Evolutionary conservation across 64 coral and sea anemone genomes (phyloP).

Genomic region (Montipora capricornis): DNA sequence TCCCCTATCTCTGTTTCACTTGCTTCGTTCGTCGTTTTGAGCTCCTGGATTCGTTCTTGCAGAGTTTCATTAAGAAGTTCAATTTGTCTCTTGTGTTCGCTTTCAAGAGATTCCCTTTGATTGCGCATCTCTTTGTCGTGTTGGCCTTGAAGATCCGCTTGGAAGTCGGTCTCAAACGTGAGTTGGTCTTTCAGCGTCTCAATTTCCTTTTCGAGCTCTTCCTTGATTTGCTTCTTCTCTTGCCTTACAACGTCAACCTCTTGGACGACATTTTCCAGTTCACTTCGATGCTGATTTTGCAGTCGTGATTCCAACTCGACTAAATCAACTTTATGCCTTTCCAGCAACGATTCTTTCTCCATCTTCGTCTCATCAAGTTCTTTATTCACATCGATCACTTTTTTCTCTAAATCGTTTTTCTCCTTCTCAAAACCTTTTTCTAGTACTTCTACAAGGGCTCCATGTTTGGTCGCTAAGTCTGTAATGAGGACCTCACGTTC

Average conservation of each 20-base stretch:
- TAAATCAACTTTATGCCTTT: slow-evolving; percentile 57
- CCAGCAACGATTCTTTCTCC: slow-evolving; percentile 37
- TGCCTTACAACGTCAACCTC: slow-evolving; percentile 41
- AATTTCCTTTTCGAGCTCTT: slow-evolving; percentile 81
- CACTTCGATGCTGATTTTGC: slow-evolving; percentile 17
- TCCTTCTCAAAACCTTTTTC: slow-evolving; percentile 58
- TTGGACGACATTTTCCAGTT: slow-evolving; percentile 44
- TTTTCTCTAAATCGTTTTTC: slow-evolving; percentile 32
- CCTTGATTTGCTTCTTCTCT: slow-evolving; percentile 67
- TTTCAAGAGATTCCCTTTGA: slow-evolving; percentile 60
- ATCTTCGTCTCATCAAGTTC: slow-evolving; percentile 47
- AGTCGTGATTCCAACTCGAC: slow-evolving; percentile 50
- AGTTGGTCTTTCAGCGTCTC: slow-evolving; percentile 81
- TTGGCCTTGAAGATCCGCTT: slow-evolving; percentile 81
- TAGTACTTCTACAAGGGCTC: slow-evolving; percentile 26
- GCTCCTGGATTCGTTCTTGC: slow-evolving; percentile 65
- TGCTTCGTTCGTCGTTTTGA: slow-evolving; percentile 60
- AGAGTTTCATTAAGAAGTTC: slow-evolving; percentile 60
- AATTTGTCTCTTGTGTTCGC: slow-evolving; percentile 79
- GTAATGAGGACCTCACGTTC: slow-evolving; percentile 75
- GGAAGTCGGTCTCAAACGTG: slow-evolving; percentile 82
- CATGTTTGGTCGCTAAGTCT: slow-evolving; percentile 70
- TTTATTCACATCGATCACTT: slow-evolving; percentile 27
- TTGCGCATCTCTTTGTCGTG: slow-evolving; percentile 71
- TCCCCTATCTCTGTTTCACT: slow-evolving; percentile 37